These are phyloP conservation scores for Drosophila parthenogenetica DNA, from an alignment of 2,888 invertebrate genomes.

Conservation along the genomic window DNA sequence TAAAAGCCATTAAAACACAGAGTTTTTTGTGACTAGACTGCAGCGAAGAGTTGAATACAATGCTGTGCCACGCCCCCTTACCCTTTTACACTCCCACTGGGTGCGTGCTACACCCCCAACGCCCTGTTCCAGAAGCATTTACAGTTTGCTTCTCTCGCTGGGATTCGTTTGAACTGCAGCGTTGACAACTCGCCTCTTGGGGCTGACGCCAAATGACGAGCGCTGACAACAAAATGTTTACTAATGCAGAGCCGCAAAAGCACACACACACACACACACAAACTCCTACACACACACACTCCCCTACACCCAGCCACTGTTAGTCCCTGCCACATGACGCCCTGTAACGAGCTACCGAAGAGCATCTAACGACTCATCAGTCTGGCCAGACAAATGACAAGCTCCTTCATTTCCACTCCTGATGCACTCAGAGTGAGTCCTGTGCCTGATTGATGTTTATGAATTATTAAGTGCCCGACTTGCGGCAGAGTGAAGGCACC, in stretches of 20 bases:
- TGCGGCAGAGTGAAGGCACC: background rate
- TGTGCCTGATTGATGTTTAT: conserved; percentile 74
- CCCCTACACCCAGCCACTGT: conserved; percentile 20
- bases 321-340: conserved; percentile 18
- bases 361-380: conserved; percentile 44
- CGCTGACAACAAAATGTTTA: conserved; percentile 77
- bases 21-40: conserved; percentile 16
- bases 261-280: conserved; percentile 28
- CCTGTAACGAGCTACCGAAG: conserved; percentile 18
- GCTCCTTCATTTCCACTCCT: conserved; percentile 18
- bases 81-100: background rate
- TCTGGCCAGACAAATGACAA: conserved; percentile 41
- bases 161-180: conserved; percentile 7
- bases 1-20: conserved; percentile 65
- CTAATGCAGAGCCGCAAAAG: conserved; percentile 62
- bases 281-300: conserved; percentile 21
- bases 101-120: background rate
- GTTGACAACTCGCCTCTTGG: conserved; percentile 30
- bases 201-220: conserved; percentile 73
- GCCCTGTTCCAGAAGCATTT: background rate
- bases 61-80: background rate
- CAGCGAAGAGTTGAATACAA: conserved; percentile 1
- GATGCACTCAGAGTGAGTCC: conserved; percentile 52
- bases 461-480: conserved; percentile 69
- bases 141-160: background rate